Base-by-base conservation (phyloP, 2,113 vertebrate genomes). In the Melanotaenia duboulayi region DNA sequence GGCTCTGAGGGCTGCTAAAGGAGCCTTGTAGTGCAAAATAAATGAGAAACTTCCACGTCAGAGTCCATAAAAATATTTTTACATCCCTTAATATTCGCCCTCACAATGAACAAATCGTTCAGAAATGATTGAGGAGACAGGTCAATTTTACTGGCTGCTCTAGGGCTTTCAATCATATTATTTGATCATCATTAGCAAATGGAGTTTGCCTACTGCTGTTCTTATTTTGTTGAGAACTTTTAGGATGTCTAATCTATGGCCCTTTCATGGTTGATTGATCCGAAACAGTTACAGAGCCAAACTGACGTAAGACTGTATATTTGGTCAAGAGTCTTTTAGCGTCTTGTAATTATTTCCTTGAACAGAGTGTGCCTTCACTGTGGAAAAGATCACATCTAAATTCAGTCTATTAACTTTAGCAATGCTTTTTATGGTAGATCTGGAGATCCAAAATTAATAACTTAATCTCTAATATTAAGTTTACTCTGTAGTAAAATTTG, bases 381-480 rank as follows among this genome's bases (percentile, higher is more conserved):
- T 19, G 16, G 2, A 19, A 48, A 6, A 6, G 16, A 48, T 48
- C 44, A n/a, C 4, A 48, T n/a, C 4, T 7, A 8, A 48, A 48
- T 19, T 48, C 8, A 7, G 11, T n/a, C 17, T 48, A 17, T 44
- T 44, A 7, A 17, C 22, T 24, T 14, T 52, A 11, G 20, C 49
- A 49, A 65, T 20, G 35, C 37, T 52, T 65, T 20, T 42, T 28
- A 11, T n/a, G 44, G 23, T 25, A 20, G n/a, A 20, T 48, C 11
- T 12, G 66, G 49, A 56, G 13, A 66, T 66, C 39, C 50, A 24
- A 62, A 42, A 51, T 42, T 19, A 64, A 37, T 37, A 44, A 60
- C 0, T 28, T n/a, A 32, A 20, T 32, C 16, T 55, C 23, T 42
- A 28, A 44, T 22, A 1, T 32, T 63, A 56, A 44, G 3, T 8